phyloP scores from a whole-genome alignment of 2,797 vertebrate genomes.

The Periparus ater region DNA sequence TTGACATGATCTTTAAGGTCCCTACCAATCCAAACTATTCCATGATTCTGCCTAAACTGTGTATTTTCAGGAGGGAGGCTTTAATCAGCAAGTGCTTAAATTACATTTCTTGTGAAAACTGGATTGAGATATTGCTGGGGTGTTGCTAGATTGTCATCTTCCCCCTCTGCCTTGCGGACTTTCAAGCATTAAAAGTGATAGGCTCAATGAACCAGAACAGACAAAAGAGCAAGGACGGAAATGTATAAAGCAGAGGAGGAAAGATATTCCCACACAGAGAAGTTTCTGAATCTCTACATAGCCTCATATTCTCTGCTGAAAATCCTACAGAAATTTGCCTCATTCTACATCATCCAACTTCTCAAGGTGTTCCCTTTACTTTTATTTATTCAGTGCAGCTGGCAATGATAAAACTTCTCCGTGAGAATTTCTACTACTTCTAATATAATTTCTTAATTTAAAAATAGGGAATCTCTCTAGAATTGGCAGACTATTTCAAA shows the following conservation, averaged over 20 bases:
- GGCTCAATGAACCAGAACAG: neutral
- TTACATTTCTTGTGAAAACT: neutral
- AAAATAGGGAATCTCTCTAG: slow-evolving; percentile 46
- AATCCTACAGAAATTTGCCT: neutral
- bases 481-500: slow-evolving; percentile 31
- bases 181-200: neutral
- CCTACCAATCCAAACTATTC: neutral
- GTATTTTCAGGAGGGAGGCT: neutral
- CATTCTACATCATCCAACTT: neutral
- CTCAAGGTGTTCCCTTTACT: neutral
- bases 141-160: neutral
- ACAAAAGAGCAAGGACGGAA: neutral
- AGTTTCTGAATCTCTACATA: neutral
- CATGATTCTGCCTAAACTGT: neutral
- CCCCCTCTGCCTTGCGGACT: neutral
- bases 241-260: neutral
- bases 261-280: neutral
- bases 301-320: neutral
- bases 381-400: neutral
- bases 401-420: neutral
- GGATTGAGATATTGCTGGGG: neutral
- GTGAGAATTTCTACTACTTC: neutral
- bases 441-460: slow-evolving; percentile 30
- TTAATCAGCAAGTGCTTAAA: neutral
- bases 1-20: neutral